Evolutionary conservation across 2,888 invertebrate species (phyloP).

Genomic region (Phyllotreta cruciferae): DNA sequence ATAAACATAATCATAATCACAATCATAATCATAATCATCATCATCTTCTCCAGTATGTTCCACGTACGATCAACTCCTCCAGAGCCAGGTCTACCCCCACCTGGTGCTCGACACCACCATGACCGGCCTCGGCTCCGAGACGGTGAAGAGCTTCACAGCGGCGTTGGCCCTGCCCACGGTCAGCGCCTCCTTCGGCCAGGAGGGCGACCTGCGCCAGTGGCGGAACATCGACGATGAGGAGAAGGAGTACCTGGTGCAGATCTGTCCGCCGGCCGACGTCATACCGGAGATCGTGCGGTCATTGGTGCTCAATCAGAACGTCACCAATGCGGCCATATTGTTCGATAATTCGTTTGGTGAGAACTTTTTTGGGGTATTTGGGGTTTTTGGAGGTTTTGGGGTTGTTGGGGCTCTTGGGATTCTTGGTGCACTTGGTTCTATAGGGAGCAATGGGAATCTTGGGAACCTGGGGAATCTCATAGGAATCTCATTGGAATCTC

Average conservation of each 20-base stretch:
- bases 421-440: too few relatives aligned
- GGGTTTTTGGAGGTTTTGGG: too few relatives aligned
- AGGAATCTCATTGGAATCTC: too few relatives aligned
- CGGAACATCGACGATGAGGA: conserved; percentile 74
- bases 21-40: too few relatives aligned
- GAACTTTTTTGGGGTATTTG: conserved; percentile 2
- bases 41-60: conserved; percentile 69
- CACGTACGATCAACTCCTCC: conserved; percentile 71
- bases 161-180: conserved; percentile 83
- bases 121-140: conserved; percentile 82
- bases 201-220: conserved; percentile 85
- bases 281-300: conserved; percentile 84
- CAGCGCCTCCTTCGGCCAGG: conserved; percentile 84
- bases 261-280: conserved; percentile 85
- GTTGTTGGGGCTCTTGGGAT: too few relatives aligned
- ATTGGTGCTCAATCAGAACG: conserved; percentile 82
- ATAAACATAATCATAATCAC: too few relatives aligned
- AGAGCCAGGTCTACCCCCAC: conserved; percentile 74
- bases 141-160: conserved; percentile 82
- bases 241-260: conserved; percentile 78
- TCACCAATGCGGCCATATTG: conserved; percentile 90
- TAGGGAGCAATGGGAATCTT: too few relatives aligned
- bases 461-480: too few relatives aligned
- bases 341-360: conserved; percentile 86
- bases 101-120: conserved; percentile 83